Base-by-base conservation (phyloP, 2,888 invertebrate genomes). In the Mesorhabditis belari region DNA sequence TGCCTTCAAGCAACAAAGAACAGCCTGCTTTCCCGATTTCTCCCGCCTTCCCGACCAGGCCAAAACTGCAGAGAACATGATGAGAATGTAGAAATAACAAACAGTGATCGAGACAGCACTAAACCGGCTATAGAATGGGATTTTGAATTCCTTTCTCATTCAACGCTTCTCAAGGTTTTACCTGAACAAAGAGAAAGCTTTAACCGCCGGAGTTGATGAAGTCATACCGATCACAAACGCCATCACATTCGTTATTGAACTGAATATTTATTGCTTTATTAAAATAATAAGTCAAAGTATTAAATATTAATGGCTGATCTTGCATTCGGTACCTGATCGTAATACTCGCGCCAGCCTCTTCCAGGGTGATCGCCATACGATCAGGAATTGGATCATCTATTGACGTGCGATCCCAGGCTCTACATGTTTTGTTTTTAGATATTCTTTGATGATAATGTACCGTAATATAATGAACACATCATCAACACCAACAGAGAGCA, bases 401-500 rank as follows among this genome's bases (percentile, higher is more conserved):
- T 4, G 56, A 50, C 44, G 44, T n/a, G 44, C 44, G 44, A 35
- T 35, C 44, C 44, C 44, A 35, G 44, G 44, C 44, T 35, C 44
- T 35, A n/a, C n/a, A n/a, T n/a, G n/a, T n/a, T n/a, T n/a, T n/a
- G n/a, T n/a, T n/a, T n/a, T n/a, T n/a, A n/a, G n/a, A n/a, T n/a
- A n/a, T n/a, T n/a, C n/a, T n/a, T n/a, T n/a, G n/a, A n/a, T n/a
- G n/a, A n/a, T n/a, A n/a, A n/a, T n/a, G n/a, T 17, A 35, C 44
- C 64, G 23, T 25, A 64, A 28, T 23, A 76, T 65, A 55, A 77
- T 77, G 63, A 77, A 77, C n/a, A 77, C 71, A 55, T 77, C 77
- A 57, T 77, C 77, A 21, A 77, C 75, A 23, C 77, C 77, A 51
- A 77, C 77, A 17, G 77, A 77, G n/a, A 78, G 62, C 5, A 77